These are phyloP conservation scores for Nannoperca australis DNA, from an alignment of 2,797 vertebrate species.

Conservation along the genomic window DNA sequence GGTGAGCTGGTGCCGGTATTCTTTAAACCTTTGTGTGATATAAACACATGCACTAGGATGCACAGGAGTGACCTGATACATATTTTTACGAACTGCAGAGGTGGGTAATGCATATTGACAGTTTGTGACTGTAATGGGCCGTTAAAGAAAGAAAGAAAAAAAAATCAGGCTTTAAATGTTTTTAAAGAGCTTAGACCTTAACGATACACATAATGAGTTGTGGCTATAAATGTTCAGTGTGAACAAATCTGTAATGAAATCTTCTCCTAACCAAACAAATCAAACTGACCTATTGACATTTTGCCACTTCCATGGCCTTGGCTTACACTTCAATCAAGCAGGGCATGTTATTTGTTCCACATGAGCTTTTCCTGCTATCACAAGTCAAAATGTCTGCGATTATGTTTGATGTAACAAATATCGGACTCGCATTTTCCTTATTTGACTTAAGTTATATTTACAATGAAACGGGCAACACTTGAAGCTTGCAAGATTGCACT, in stretches of 20 bases:
- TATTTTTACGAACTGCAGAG: conserved; percentile 14
- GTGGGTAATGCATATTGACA: conserved; percentile 31
- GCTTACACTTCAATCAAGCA: neutral
- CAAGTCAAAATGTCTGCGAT: neutral
- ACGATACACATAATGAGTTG: conserved; percentile 2
- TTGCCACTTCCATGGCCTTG: no score
- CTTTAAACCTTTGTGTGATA: neutral
- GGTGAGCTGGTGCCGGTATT: neutral
- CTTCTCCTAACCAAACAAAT: neutral
- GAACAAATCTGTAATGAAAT: conserved; percentile 13
- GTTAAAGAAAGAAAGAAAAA: conserved; percentile 42
- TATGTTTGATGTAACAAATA: neutral
- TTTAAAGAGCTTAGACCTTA: neutral
- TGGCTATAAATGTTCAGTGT: conserved; percentile 8
- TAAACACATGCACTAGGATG: neutral
- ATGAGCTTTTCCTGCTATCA: neutral
- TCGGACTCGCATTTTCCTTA: neutral
- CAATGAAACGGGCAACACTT: neutral
- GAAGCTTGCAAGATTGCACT: neutral
- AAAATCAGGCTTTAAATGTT: conserved; percentile 28
- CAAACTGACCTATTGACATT: neutral
- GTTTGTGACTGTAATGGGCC: conserved; percentile 41
- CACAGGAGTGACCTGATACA: neutral
- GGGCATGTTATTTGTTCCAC: neutral
- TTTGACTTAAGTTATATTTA: neutral